Evolutionary conservation across 2,113 vertebrate species (phyloP).

Genomic region (Neodontobutis hainanensis): DNA sequence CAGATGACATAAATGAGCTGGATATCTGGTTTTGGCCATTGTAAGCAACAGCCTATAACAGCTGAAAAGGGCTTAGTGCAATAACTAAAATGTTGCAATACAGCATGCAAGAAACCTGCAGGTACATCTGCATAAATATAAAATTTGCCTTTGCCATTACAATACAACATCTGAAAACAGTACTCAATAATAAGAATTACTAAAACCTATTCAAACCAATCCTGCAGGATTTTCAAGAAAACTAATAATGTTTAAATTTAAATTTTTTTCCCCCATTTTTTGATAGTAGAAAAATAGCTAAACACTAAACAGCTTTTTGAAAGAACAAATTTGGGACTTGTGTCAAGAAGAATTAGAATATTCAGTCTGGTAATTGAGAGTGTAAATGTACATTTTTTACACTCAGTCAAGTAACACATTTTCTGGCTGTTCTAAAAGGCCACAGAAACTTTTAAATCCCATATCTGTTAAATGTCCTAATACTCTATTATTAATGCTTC

Average conservation of each 20-base stretch:
- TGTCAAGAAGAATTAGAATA: slow-evolving; percentile 59
- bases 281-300: slow-evolving; percentile 75
- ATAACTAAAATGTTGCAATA: slow-evolving; percentile 69
- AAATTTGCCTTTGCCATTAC: slow-evolving; percentile 55
- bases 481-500: slow-evolving; percentile 46
- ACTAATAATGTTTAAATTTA: slow-evolving; percentile 58
- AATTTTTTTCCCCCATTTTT: slow-evolving; percentile 53
- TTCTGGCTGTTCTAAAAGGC: slow-evolving; percentile 73
- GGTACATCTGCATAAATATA: slow-evolving; percentile 48
- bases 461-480: slow-evolving; percentile 53
- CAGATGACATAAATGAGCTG: slow-evolving; percentile 14
- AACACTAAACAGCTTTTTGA: slow-evolving; percentile 50
- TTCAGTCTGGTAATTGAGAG: slow-evolving; percentile 51
- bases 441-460: slow-evolving; percentile 64
- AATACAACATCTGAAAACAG: slow-evolving; percentile 57
- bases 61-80: slow-evolving; percentile 74
- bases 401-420: slow-evolving; percentile 63
- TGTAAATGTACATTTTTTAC: slow-evolving; percentile 53
- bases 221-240: slow-evolving; percentile 49
- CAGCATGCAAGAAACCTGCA: slow-evolving; percentile 70
- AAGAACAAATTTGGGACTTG: slow-evolving; percentile 58
- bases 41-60: slow-evolving; percentile 74
- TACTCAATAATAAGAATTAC: slow-evolving; percentile 47
- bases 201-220: slow-evolving; percentile 54
- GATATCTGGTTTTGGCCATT: slow-evolving; percentile 65